These are phyloP conservation scores for Apis florea DNA, from an alignment of 1,140 invertebrate genomes.

Conservation along the genomic window DNA sequence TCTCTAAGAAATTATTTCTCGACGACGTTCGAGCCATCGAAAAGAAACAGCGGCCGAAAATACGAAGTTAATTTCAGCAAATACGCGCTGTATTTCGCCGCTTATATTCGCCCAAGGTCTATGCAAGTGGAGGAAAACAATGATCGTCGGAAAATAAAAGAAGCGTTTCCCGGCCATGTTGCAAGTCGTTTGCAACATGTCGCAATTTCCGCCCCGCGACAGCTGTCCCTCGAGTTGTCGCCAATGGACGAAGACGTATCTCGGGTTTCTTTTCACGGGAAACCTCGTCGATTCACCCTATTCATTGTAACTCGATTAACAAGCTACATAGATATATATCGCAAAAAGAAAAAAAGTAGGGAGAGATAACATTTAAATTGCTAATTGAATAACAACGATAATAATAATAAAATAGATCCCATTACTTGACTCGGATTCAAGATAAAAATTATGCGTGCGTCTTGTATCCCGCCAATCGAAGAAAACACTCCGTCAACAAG, in stretches of 20 bases:
- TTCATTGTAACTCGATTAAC: constrained; percentile 12
- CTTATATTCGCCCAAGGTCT: not conserved
- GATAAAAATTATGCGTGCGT: no score
- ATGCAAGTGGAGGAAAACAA: not conserved
- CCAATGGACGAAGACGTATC: constrained; percentile 49
- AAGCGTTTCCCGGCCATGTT: constrained; percentile 2
- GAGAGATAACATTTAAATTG: no score
- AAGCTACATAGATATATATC: no score
- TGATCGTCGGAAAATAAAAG: not conserved
- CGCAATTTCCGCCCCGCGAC: constrained; percentile 61
- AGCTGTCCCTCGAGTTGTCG: constrained; percentile 59
- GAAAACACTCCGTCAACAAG: no score
- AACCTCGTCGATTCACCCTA: constrained; percentile 7
- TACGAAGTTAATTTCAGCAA: not conserved
- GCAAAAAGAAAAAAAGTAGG: no score
- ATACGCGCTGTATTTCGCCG: not conserved
- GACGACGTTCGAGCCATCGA: not conserved
- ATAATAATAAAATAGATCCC: no score
- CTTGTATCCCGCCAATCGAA: no score
- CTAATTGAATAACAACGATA: no score
- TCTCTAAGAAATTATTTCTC: not conserved
- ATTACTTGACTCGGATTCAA: no score
- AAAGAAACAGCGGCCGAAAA: not conserved
- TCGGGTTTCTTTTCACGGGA: constrained; percentile 25
- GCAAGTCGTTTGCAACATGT: constrained; percentile 64